Conservation (phyloP, 2,888 invertebrate species). For the Cordilura impudica region DNA sequence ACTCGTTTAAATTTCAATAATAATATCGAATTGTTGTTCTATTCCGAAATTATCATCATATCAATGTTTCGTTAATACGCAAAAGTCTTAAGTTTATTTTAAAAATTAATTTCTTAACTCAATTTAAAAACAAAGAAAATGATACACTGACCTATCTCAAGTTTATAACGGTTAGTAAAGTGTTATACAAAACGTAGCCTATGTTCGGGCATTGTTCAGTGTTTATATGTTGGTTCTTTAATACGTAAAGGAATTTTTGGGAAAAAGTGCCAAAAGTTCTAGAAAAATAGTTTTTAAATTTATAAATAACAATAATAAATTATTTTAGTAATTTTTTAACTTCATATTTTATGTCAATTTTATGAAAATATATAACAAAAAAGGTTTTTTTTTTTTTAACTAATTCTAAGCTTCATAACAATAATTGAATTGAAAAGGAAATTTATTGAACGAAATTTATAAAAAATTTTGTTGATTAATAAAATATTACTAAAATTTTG, state of each 20-base stretch:
- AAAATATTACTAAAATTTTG: too few species aligned
- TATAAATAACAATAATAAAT: neutral
- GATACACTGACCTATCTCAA: slow-evolving; percentile 56
- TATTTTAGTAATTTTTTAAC: too few species aligned
- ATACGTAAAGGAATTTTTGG: neutral
- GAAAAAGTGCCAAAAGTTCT: neutral
- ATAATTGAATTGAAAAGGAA: too few species aligned
- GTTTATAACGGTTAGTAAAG: slow-evolving; percentile 56
- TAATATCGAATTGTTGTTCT: neutral
- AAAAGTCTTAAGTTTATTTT: neutral
- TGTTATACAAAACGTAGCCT: slow-evolving; percentile 31
- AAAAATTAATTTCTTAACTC: neutral
- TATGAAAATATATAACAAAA: too few species aligned
- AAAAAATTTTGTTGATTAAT: too few species aligned
- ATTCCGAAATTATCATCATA: slow-evolving; percentile 15
- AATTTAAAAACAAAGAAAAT: slow-evolving; percentile 32
- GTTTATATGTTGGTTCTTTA: neutral
- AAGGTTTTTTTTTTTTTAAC: too few species aligned
- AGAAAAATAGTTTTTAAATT: too few species aligned
- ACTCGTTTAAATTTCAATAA: neutral
- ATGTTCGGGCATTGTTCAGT: slow-evolving; percentile 32
- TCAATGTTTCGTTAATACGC: slow-evolving; percentile 3
- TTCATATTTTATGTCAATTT: too few species aligned
- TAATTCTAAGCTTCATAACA: too few species aligned
- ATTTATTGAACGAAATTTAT: too few species aligned